Percentiles rank a stretch among this genome's conserved stretches.
phyloP scores from a whole-genome alignment of 2,113 vertebrate species.

The Notothenia rossii region DNA sequence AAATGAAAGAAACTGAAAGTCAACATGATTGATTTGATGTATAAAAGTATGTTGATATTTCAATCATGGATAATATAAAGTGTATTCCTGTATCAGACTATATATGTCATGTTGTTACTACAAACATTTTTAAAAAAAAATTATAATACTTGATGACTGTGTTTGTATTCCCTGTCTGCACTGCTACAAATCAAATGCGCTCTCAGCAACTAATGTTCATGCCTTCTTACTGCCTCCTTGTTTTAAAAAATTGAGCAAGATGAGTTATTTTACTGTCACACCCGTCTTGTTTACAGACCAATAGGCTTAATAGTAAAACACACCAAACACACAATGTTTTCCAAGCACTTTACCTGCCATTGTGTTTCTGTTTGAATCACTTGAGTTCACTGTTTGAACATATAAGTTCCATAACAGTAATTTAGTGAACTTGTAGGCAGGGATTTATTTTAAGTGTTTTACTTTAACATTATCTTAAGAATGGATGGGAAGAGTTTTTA shows the following conservation, averaged over 20 bases:
- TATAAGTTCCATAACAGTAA: background rate
- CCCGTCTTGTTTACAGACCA: background rate
- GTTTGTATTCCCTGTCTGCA: background rate
- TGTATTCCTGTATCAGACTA: slow-evolving; percentile 22
- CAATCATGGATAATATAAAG: slow-evolving; percentile 28
- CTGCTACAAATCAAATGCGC: background rate
- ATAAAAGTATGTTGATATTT: slow-evolving; percentile 9
- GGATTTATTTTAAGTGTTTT: background rate
- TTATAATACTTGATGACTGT: background rate
- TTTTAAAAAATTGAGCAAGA: background rate
- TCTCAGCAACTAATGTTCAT: background rate
- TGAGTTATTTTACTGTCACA: background rate
- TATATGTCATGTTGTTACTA: slow-evolving; percentile 7
- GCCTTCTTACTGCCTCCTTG: background rate
- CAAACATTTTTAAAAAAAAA: background rate
- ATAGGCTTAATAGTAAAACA: background rate
- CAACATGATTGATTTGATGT: slow-evolving; percentile 3
- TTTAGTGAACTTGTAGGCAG: background rate
- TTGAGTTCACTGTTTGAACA: background rate
- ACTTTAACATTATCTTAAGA: background rate
- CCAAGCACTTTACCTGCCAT: background rate
- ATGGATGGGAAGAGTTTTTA: background rate
- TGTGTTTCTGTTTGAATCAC: background rate
- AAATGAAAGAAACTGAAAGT: background rate
- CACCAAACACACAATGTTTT: background rate